Conservation (phyloP, 1,140 invertebrate species). For the Archivesica marissinica region DNA sequence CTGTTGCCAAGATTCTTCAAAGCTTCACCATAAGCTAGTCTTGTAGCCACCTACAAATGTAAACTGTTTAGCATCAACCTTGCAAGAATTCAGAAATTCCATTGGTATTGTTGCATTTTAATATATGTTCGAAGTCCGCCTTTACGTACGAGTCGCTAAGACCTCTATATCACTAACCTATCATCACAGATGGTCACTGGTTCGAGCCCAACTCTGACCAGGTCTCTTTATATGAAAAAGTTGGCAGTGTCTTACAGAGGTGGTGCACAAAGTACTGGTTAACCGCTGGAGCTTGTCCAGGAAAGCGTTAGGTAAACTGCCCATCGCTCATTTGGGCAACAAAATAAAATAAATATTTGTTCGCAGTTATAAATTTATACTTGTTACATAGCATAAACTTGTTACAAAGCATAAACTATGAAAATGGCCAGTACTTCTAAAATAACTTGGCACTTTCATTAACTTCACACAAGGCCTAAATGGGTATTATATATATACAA, state of each 20-base stretch:
- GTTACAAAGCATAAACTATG: too few relatives aligned
- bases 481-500: too few relatives aligned
- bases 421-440: too few relatives aligned
- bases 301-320: too few relatives aligned
- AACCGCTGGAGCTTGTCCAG: too few relatives aligned
- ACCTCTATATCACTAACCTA: not conserved
- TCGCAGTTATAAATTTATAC: too few relatives aligned
- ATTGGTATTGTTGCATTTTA: not conserved
- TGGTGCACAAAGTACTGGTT: too few relatives aligned
- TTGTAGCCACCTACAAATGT: conserved; percentile 91
- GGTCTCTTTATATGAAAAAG: not conserved
- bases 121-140: not conserved
- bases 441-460: too few relatives aligned
- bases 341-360: too few relatives aligned
- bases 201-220: not conserved
- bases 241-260: not conserved
- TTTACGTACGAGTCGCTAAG: not conserved
- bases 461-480: too few relatives aligned
- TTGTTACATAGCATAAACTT: too few relatives aligned
- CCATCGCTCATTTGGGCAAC: too few relatives aligned
- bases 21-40: conserved; percentile 97
- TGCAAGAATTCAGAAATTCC: not conserved
- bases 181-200: not conserved
- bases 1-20: conserved; percentile 93
- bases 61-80: not conserved